phyloP scores from a whole-genome alignment of 2,888 invertebrate species.

The Pinctada fucata region DNA sequence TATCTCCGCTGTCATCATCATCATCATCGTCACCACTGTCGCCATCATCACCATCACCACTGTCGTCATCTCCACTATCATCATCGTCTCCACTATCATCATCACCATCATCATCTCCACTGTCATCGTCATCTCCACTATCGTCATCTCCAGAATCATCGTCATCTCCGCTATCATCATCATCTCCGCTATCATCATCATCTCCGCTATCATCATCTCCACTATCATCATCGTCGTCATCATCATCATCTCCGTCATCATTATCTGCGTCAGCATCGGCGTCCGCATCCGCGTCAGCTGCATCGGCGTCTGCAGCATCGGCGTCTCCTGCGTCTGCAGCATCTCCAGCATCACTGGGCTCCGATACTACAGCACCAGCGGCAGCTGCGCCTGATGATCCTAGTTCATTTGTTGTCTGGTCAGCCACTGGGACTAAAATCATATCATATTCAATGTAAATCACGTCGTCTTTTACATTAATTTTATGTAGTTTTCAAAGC shows the following conservation, averaged over 20 bases:
- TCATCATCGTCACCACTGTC: neutral
- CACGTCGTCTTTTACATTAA: too few species aligned
- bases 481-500: too few species aligned
- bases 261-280: neutral
- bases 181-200: neutral
- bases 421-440: neutral
- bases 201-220: neutral
- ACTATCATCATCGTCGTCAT: neutral
- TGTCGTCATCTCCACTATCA: neutral
- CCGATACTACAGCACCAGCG: neutral
- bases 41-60: neutral
- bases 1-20: neutral
- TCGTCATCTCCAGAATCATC: neutral
- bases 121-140: neutral
- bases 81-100: neutral
- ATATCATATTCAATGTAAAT: neutral
- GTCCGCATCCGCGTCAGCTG: neutral
- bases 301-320: neutral
- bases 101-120: neutral
- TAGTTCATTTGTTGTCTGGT: neutral
- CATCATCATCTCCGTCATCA: neutral
- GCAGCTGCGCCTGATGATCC: neutral
- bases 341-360: neutral
- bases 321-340: constrained; percentile 1
- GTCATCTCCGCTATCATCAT: neutral